These are phyloP conservation scores for Chelonus formosanus DNA, from an alignment of 2,888 invertebrate genomes.

Conservation along the genomic window DNA sequence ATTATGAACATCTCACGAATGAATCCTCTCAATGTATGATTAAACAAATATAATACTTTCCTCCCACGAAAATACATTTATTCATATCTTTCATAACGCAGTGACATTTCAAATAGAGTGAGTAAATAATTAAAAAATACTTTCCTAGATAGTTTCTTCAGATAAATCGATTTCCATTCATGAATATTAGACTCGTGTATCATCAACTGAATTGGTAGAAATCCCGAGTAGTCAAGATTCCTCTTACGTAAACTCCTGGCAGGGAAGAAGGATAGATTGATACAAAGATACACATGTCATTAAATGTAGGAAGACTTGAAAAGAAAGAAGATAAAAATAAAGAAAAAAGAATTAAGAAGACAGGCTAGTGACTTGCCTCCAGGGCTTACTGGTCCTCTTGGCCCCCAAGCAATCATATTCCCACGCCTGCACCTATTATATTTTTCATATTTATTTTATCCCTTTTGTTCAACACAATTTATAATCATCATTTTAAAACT, in stretches of 20 bases:
- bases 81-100: background rate
- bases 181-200: conserved; percentile 6
- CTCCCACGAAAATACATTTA: background rate
- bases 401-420: conserved; percentile 56
- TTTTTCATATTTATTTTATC: too few relatives aligned
- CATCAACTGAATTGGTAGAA: background rate
- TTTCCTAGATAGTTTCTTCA: too few relatives aligned
- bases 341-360: conserved; percentile 34
- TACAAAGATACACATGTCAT: background rate
- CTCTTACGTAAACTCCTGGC: conserved; percentile 3
- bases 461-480: background rate
- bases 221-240: background rate
- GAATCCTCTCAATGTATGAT: background rate
- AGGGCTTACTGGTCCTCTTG: conserved; percentile 42
- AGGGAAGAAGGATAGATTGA: background rate
- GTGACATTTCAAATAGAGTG: conserved; percentile 1
- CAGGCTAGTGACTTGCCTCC: conserved; percentile 46
- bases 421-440: conserved; percentile 49
- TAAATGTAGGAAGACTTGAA: background rate
- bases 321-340: conserved; percentile 32
- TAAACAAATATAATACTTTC: background rate
- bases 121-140: conserved; percentile 1
- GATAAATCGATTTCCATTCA: conserved; percentile 1
- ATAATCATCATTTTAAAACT: conserved; percentile 11
- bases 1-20: too few relatives aligned